These are phyloP conservation scores for Pluvianellus socialis DNA, from an alignment of 2,113 vertebrate species.

Conservation along the genomic window DNA sequence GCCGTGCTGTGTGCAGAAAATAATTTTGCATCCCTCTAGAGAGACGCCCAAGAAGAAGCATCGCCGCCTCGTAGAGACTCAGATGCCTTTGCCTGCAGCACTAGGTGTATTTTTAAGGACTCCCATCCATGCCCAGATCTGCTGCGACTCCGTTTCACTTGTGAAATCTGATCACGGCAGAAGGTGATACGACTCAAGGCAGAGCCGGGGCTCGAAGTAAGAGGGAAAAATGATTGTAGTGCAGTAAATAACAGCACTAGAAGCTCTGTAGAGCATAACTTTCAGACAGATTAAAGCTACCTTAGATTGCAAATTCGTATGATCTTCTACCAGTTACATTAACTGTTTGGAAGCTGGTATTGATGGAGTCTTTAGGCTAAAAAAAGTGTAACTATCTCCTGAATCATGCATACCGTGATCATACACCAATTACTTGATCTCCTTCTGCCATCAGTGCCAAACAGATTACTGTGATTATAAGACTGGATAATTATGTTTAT, in stretches of 20 bases:
- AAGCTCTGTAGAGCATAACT: not conserved
- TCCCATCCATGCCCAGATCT: not conserved
- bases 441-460: not conserved
- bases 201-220: not conserved
- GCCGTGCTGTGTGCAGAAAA: not conserved
- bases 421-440: not conserved
- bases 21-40: not conserved
- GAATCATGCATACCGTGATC: not conserved
- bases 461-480: not conserved
- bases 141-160: not conserved
- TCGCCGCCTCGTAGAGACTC: not conserved
- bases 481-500: not conserved
- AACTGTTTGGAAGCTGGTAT: not conserved
- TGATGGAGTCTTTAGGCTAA: not conserved
- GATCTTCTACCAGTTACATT: not conserved
- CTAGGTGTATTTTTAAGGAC: not conserved
- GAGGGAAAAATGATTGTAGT: not conserved
- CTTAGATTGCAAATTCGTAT: not conserved
- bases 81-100: not conserved
- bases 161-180: conserved; percentile 13
- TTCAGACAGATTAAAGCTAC: not conserved
- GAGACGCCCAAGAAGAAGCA: not conserved
- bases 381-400: not conserved
- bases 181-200: not conserved
- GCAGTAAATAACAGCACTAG: not conserved